These are phyloP conservation scores for Temnopleurus reevesii DNA, from an alignment of 53 echinoderm and acorn worm genomes.

Conservation along the genomic window DNA sequence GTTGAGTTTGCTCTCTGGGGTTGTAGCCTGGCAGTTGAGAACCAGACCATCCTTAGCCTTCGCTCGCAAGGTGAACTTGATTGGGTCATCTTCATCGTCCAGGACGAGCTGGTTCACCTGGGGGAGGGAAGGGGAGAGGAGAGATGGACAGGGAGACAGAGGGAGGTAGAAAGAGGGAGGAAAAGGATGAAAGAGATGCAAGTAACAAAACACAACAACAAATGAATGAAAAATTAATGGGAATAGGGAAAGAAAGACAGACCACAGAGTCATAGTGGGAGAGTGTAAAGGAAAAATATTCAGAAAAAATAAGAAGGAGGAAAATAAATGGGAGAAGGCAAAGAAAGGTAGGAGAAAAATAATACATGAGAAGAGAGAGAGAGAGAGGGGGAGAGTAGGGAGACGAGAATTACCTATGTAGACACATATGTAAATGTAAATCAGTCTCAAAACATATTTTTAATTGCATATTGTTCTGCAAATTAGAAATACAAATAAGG, in stretches of 20 bases:
- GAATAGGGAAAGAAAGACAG: background rate
- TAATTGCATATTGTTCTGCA: too few species aligned
- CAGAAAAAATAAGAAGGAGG: too few species aligned
- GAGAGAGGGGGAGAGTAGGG: background rate
- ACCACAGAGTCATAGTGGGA: background rate
- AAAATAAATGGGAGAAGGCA: background rate
- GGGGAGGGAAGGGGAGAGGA: background rate
- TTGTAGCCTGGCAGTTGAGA: conserved; percentile 78
- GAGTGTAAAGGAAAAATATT: background rate
- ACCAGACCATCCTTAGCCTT: conserved; percentile 76
- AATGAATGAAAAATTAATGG: background rate
- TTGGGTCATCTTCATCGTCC: conserved; percentile 85
- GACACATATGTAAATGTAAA: too few species aligned
- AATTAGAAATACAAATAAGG: too few species aligned
- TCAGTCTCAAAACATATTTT: too few species aligned
- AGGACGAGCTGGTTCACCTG: conserved; percentile 93
- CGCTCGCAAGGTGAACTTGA: conserved; percentile 85
- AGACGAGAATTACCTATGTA: too few species aligned
- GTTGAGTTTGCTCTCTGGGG: conserved; percentile 73
- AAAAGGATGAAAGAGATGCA: background rate
- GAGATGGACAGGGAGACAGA: background rate
- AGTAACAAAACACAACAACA: background rate
- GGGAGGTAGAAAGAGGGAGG: background rate
- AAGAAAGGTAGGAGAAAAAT: background rate
- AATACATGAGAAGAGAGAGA: background rate